Base-by-base conservation (phyloP, 2,113 vertebrate genomes). In the Gobio gobio region DNA sequence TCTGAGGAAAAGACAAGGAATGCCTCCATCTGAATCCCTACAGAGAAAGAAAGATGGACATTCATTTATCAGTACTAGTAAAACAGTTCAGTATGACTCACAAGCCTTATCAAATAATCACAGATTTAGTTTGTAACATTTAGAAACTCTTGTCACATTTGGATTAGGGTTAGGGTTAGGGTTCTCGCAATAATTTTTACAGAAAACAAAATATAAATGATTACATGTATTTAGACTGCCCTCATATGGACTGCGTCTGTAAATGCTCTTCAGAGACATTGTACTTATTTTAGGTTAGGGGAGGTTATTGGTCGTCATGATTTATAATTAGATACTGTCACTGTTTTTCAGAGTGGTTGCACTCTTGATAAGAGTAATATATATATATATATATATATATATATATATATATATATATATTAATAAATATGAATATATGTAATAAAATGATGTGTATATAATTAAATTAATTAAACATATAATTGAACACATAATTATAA, bases 1-100 rank as follows among this genome's bases (percentile, higher is more conserved):
- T 93, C 89, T 91, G 92, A 20, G 96, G 95, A 74, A 96, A 92
- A 20, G 95, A 96, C 78, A 96, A 86, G 8, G 96, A 96, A 36
- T 89, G 92, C 80, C 93, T 93, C 82, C 93, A 86, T 54, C 91
- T 88, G 87, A 92, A 88, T 66, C 84, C 89, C 94, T 95, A 49
- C 4, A 87, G 85, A 74, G 86, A 91, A 43, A 85, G 86, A 88
- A 85, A 14, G 20, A 87, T 12, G 66, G 5, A 47, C 20, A 61
- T 33, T 70, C 58, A 61, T 24, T 29, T 24, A 10, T 76, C 20
- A 73, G n/a, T 61, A 26, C 26, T 7, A 24, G 8, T 56, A 20
- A 70, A 51, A 47, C 2, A 83, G 49, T 6, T 77, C 24, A 66
- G 59, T 12, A 61, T 56, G 51, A 20, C 51, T 56, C 51, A 56